Evolutionary conservation across 2,113 vertebrate genomes (phyloP), one percentile per base, ranked within the genome.

Genomic region (Tursiops truncatus): DNA sequence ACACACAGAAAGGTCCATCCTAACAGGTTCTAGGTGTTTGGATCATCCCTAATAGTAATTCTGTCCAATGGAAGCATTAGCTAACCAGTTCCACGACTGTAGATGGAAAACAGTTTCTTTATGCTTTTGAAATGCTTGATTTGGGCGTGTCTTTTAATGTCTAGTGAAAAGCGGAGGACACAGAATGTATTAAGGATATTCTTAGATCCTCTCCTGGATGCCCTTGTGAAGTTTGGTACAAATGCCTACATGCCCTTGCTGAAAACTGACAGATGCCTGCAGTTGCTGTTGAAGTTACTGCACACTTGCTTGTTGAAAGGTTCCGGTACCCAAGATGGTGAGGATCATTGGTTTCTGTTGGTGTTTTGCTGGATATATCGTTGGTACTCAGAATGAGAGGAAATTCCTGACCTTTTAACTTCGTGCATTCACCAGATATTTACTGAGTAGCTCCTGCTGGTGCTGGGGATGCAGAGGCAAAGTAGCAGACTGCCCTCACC

Each of bases 211-310:
- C 99, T 99, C 87, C 98, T 99, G 98, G 99, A 99, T 95, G 98
- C 99, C 63, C 98, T 99, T 92, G 98, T 98, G 98, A 99, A 99
- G 98, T 98, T 99, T 89, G 98, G 99, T 96, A 99, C 99, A 96
- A 99, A 99, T 89, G 99, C 99, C 93, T 99, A 99, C 98, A 97
- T 99, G 98, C 99, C 99, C 73, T 95, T 99, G 94, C 98, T 98
- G 77, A 99, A 99, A 99, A 97, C 99, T 8, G 99, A 99, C 98
- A 99, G 99, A 98, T 99, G 99, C 98, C 99, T 99, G 93, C 99
- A 99, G 98, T 97, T 99, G 73, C 92, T 99, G 97, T 97, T 99
- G 96, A 98, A 98, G 92, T 98, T 99, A 96, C 89, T 99, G 96
- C 99, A 99, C 98, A 98, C 98, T 5, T 92, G 98, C 97, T 91